Percentiles rank a stretch among this genome's conserved stretches.
These are phyloP conservation scores for Drosophila teissieri DNA, from an alignment of 1,140 invertebrate genomes.

Conservation along the genomic window DNA sequence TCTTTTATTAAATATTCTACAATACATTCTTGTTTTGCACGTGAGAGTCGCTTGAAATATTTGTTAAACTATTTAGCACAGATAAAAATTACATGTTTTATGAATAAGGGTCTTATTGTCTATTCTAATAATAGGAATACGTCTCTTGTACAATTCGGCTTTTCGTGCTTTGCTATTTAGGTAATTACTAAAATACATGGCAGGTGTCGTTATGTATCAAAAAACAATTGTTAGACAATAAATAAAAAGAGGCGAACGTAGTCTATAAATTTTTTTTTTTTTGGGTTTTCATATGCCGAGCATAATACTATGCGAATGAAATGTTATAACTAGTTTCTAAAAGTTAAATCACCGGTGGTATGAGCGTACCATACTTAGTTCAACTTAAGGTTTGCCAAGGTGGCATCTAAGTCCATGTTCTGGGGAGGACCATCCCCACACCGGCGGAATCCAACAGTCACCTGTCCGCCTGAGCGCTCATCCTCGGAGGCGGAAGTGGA, in stretches of 20 bases:
- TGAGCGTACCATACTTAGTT: constrained; percentile 17
- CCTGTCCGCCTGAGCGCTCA: neutral
- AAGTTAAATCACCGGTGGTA: constrained; percentile 22
- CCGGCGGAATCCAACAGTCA: constrained; percentile 6
- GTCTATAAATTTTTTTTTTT: constrained; percentile 1
- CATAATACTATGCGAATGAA: constrained; percentile 19
- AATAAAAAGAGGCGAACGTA: neutral
- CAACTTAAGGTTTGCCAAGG: constrained; percentile 1
- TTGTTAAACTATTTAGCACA: too few species aligned
- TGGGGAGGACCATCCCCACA: constrained; percentile 2
- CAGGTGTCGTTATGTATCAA: neutral
- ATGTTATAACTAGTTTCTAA: neutral
- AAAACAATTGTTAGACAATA: neutral
- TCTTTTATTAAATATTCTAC: too few species aligned
- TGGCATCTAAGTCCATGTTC: constrained; percentile 4
- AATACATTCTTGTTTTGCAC: too few species aligned
- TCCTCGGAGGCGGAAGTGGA: constrained; percentile 11
- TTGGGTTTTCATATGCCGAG: constrained; percentile 9
- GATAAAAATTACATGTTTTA: neutral
- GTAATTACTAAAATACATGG: neutral
- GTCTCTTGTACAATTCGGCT: neutral
- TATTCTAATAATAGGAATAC: neutral
- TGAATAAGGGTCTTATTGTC: neutral
- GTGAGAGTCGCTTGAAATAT: too few species aligned
- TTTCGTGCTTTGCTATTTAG: neutral